phyloP scores from a whole-genome alignment of 2,113 vertebrate species.

The Puntigrus tetrazona region DNA sequence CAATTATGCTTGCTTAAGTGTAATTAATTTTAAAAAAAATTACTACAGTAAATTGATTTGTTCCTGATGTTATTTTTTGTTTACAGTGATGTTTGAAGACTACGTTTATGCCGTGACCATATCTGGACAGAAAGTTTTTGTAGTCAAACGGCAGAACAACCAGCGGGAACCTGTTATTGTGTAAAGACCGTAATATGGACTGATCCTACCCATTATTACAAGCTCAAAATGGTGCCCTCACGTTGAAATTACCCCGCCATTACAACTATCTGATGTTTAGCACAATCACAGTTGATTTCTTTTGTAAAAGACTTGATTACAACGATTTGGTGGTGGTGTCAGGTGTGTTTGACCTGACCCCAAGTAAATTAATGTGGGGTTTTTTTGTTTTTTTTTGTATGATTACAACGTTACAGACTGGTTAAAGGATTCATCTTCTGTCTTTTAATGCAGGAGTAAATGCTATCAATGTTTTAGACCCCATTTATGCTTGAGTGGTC shows the following conservation, averaged over 20 bases:
- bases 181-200: conserved; percentile 34
- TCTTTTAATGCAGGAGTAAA: not conserved
- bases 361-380: not conserved
- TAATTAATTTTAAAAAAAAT: too few species aligned
- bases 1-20: too few species aligned
- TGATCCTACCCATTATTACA: not conserved
- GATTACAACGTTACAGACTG: not conserved
- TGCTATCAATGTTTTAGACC: not conserved
- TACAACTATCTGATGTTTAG: conserved; percentile 4
- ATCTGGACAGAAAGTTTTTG: conserved; percentile 89
- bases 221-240: not conserved
- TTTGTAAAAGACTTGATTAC: not conserved
- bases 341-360: not conserved
- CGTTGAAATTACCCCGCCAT: conserved; percentile 3
- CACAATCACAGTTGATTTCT: not conserved
- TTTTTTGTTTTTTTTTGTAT: not conserved
- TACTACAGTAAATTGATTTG: too few species aligned
- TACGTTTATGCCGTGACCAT: conserved; percentile 84
- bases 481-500: not conserved
- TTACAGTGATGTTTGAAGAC: conserved; percentile 87
- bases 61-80: conserved; percentile 17
- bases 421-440: not conserved
- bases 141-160: conserved; percentile 89
- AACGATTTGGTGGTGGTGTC: not conserved
- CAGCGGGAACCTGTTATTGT: conserved; percentile 80